These are phyloP conservation scores for Oenanthe melanoleuca DNA, from an alignment of 2,113 vertebrate genomes.

Conservation along the genomic window DNA sequence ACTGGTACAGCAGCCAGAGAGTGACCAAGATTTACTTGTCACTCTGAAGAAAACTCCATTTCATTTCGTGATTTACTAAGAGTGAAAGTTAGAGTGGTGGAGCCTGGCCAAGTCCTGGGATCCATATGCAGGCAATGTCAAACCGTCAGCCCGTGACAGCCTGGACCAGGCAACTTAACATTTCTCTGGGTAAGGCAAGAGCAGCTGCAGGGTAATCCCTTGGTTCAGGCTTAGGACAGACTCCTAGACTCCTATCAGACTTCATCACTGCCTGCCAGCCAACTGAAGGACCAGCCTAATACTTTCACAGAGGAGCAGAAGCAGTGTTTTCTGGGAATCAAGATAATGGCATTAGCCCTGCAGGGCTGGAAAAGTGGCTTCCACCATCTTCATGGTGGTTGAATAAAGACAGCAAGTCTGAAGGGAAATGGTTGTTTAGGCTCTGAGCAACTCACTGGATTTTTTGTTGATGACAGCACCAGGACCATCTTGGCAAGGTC, in stretches of 20 bases:
- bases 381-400: background rate
- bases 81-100: slow-evolving; percentile 63
- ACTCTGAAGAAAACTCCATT: slow-evolving; percentile 78
- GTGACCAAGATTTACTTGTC: slow-evolving; percentile 79
- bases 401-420: background rate
- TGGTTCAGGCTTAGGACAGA: background rate
- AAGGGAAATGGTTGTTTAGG: background rate
- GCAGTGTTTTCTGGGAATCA: background rate
- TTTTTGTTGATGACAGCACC: background rate
- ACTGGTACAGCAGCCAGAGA: slow-evolving; percentile 35
- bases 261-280: background rate
- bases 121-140: background rate
- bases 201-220: background rate
- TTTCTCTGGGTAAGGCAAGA: background rate
- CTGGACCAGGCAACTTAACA: background rate
- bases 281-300: background rate
- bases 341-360: background rate
- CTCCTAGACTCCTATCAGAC: background rate
- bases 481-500: background rate
- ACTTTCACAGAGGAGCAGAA: background rate
- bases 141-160: background rate
- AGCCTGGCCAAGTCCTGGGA: slow-evolving; percentile 5
- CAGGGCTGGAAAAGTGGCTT: background rate
- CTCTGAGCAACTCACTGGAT: background rate
- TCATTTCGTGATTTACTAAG: slow-evolving; percentile 69